Evolutionary conservation across 2,888 invertebrate genomes (phyloP), one percentile per base, ranked within the genome.

Genomic region (Scaptomyza tumidula): DNA sequence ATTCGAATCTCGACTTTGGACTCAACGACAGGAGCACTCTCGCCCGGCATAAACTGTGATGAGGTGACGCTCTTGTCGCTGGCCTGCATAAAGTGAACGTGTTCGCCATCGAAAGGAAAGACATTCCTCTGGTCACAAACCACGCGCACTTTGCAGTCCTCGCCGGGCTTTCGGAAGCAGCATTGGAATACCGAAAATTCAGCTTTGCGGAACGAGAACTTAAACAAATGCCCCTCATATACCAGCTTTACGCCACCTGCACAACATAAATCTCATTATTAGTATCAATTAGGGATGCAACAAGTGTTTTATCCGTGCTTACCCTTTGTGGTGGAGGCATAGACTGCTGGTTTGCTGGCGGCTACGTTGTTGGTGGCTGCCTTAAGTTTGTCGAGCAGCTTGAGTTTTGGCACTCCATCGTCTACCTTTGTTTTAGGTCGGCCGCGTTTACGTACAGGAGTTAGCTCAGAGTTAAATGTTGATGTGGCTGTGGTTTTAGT

Each of bases 311-410:
- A 9, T 10, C 9, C 0, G 7, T 1, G 56, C 80, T 73, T 58
- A 85, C 85, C 92, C 65, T 91, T 91, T 1, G 91, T 91, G 0
- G 92, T 90, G 3, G 92, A 91, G 1, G 90, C 91, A 63, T 91
- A 92, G 0, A 91, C 82, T 4, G 89, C 86, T 14, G 88, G 90
- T 29, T 71, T 75, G 33, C 88, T 81, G 45, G 72, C 74, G 10
- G 53, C 60, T 41, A 58, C 56, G 33, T 86, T 86, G 24, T 76
- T 60, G 16, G 85, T 74, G 16, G 90, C 88, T n/a, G 75, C 82
- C 11, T 70, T 78, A 3, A 90, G 79, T 58, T 86, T 90, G 52
- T 81, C 84, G 9, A 88, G 63, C 6, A 90, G 57, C 50, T 79
- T 88, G 2, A 78, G 68, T 43, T 86, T 84, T 9, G 87, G 85